A percentile compares a stretch with the other conserved stretches of the same genome.
Evolutionary conservation across 2,113 vertebrate species (phyloP).

Genomic region (Chionodraco myersi): DNA sequence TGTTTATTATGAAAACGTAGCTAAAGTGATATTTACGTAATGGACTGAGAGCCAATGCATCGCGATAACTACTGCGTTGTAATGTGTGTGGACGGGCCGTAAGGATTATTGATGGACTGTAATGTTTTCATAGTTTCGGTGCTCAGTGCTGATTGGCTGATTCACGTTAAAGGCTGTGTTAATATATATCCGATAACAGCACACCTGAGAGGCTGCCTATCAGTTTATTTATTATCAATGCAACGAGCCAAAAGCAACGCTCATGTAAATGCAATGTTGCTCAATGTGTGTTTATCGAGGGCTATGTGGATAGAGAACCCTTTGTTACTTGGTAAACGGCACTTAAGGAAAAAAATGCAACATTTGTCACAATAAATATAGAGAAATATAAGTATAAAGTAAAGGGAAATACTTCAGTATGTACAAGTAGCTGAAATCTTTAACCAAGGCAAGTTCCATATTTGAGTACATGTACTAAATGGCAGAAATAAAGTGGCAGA

Average conservation of each 20-base stretch:
- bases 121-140: conserved; percentile 25
- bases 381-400: neutral
- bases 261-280: neutral
- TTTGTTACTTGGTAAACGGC: neutral
- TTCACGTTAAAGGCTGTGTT: conserved; percentile 19
- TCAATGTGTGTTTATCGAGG: neutral
- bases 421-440: neutral
- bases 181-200: conserved; percentile 20
- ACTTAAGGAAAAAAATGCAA: neutral
- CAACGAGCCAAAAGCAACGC: neutral
- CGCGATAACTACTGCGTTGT: conserved; percentile 37
- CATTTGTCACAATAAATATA: neutral
- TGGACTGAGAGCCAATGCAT: conserved; percentile 7
- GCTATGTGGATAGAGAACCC: neutral
- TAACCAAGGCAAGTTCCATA: neutral
- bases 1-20: neutral
- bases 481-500: too few relatives aligned
- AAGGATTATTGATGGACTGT: conserved; percentile 8
- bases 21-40: conserved; percentile 47
- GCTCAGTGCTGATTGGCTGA: conserved; percentile 62
- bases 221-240: conserved; percentile 16
- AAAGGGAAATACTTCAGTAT: neutral
- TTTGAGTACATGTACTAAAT: neutral
- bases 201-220: conserved; percentile 38
- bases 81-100: neutral